phyloP scores from a whole-genome alignment of 2,113 vertebrate genomes.

The Strix aluco region DNA sequence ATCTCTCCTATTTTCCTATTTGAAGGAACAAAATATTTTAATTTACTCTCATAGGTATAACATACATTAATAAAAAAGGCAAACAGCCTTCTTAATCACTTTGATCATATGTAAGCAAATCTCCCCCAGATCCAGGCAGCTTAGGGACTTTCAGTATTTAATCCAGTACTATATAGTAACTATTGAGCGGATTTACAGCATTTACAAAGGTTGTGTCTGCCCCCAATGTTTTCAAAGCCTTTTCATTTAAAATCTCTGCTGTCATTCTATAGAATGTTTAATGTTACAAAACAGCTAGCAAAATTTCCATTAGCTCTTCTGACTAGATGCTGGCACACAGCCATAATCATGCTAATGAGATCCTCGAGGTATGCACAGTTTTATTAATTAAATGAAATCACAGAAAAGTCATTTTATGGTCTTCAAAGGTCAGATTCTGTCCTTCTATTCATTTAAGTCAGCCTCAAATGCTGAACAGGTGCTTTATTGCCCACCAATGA shows the following conservation, averaged over 20 bases:
- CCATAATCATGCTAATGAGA: background rate
- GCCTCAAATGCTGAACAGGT: background rate
- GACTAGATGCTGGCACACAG: background rate
- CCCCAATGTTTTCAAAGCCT: background rate
- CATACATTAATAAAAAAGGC: background rate
- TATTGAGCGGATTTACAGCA: background rate
- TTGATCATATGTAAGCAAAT: background rate
- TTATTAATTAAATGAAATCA: background rate
- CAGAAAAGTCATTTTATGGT: background rate
- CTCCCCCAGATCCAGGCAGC: background rate
- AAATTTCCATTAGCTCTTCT: background rate
- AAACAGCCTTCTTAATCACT: background rate
- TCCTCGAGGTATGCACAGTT: background rate
- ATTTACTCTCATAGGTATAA: background rate
- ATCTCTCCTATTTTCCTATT: background rate
- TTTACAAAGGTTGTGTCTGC: background rate
- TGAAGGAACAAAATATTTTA: background rate
- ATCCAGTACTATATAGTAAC: background rate
- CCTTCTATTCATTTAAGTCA: background rate
- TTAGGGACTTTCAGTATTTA: background rate
- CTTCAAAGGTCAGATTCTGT: background rate
- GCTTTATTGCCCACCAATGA: background rate
- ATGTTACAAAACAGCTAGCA: background rate
- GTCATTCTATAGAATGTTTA: background rate
- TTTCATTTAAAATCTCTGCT: conserved; percentile 2